Evolutionary conservation across 2,797 vertebrate species (phyloP).

Genomic region (Smutsia gigantea): DNA sequence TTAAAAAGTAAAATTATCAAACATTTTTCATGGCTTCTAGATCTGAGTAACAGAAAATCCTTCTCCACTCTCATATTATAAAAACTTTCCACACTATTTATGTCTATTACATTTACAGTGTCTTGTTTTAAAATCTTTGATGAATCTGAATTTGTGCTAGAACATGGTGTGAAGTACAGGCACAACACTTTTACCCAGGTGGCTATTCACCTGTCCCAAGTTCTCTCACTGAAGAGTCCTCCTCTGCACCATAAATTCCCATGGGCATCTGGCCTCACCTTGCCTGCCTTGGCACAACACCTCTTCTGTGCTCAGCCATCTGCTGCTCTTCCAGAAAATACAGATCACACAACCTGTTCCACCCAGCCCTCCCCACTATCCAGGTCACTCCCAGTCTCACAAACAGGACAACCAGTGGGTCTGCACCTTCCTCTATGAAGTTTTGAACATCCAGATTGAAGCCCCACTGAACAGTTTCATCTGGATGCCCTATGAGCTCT

Average conservation of each 20-base stretch:
- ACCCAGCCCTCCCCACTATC: rapidly evolving
- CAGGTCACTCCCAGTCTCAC: not conserved
- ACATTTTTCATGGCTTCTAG: not conserved
- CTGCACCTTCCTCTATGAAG: not conserved
- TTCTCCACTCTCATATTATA: not conserved
- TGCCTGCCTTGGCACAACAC: too few species aligned
- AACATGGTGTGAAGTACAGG: not conserved
- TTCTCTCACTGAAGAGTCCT: not conserved
- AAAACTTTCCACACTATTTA: not conserved
- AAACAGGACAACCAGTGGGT: not conserved
- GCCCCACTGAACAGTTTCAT: not conserved
- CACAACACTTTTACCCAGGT: not conserved
- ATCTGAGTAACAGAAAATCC: not conserved
- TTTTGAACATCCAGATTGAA: not conserved
- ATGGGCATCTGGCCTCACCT: too few species aligned
- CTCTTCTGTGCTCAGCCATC: not conserved
- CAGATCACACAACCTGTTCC: not conserved
- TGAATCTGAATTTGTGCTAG: not conserved
- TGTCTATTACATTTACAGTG: not conserved
- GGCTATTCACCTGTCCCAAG: not conserved
- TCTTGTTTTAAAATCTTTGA: not conserved
- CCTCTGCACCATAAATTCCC: not conserved
- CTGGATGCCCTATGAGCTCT: not conserved
- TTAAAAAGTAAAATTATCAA: constrained; percentile 10
- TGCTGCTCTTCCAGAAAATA: not conserved